phyloP scores from a whole-genome alignment of 2,888 invertebrate genomes.

The Eustalomyia histrio region DNA sequence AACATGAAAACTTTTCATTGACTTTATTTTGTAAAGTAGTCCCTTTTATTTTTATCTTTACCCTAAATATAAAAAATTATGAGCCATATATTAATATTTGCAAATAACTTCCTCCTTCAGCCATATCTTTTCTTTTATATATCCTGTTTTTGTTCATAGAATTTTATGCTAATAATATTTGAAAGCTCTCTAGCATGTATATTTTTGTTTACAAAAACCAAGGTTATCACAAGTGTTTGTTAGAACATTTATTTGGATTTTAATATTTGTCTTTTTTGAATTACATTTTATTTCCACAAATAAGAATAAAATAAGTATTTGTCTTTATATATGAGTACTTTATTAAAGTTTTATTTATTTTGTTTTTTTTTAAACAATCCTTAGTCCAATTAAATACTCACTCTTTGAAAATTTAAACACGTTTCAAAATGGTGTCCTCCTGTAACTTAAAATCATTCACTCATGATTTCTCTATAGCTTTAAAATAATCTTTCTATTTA shows the following conservation, averaged over 20 bases:
- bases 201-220: neutral
- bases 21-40: neutral
- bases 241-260: neutral
- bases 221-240: constrained; percentile 2
- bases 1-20: neutral
- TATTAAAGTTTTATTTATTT: neutral
- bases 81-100: neutral
- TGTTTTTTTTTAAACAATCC: no score
- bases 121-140: neutral
- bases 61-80: neutral
- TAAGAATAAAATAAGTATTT: neutral
- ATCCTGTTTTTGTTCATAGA: neutral
- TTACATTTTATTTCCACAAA: neutral
- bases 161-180: constrained; percentile 7
- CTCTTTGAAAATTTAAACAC: no score
- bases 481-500: no score
- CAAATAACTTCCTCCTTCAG: neutral
- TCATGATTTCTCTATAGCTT: no score
- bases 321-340: neutral
- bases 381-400: no score
- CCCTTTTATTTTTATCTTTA: neutral
- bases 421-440: no score
- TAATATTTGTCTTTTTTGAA: neutral
- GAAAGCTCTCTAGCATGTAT: neutral
- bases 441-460: no score